These are phyloP conservation scores for Percina caprodes DNA, from an alignment of 2,113 vertebrate species.

Conservation along the genomic window DNA sequence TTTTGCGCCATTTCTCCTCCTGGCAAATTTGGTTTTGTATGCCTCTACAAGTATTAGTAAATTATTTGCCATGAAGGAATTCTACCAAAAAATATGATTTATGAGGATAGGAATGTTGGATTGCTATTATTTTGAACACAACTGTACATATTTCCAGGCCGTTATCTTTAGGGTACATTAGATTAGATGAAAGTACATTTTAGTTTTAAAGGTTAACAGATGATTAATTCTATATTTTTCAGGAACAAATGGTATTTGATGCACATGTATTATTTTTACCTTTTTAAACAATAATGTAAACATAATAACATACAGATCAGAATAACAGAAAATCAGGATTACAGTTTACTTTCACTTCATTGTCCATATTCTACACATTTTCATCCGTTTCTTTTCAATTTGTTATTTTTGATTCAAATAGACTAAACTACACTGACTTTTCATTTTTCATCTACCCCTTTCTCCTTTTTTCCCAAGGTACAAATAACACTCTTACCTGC, in stretches of 20 bases:
- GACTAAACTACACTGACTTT: background rate
- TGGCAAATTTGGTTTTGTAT: too few species aligned
- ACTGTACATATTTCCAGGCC: background rate
- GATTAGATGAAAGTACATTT: background rate
- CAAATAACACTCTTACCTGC: conserved; percentile 93
- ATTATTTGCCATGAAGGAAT: too few species aligned
- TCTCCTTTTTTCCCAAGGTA: conserved; percentile 81
- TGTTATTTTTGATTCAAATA: background rate
- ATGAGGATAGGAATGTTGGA: too few species aligned
- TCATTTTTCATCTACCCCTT: background rate
- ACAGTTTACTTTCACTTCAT: background rate
- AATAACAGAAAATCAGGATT: background rate
- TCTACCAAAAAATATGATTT: too few species aligned
- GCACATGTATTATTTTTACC: too few species aligned
- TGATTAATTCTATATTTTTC: background rate
- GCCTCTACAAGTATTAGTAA: too few species aligned
- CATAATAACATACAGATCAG: background rate
- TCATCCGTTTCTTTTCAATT: background rate
- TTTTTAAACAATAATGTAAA: background rate
- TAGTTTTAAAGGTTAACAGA: background rate
- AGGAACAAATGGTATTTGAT: background rate
- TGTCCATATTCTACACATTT: background rate
- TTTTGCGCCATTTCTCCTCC: too few species aligned
- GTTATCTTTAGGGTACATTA: background rate
- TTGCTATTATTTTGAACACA: too few species aligned